Percentiles rank a stretch among this genome's conserved stretches.
Evolutionary conservation across 2,797 vertebrate species (phyloP).

Genomic region (Heliangelus exortis): DNA sequence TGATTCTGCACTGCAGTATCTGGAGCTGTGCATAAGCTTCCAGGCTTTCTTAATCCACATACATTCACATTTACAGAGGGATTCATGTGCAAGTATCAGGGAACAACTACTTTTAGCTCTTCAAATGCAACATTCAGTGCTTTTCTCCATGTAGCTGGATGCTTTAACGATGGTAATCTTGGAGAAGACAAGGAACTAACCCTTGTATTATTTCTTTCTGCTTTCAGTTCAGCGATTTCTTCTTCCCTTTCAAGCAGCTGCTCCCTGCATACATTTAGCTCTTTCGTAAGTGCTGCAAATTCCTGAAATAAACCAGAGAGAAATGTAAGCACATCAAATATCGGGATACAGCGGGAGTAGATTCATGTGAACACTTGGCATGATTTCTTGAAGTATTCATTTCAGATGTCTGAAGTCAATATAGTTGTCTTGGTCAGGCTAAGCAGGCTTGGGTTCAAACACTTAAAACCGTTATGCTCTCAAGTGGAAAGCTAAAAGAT

Average conservation of each 20-base stretch:
- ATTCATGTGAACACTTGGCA: not conserved
- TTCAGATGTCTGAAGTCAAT: not conserved
- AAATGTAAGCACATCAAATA: slow-evolving; percentile 10
- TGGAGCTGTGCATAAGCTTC: not conserved
- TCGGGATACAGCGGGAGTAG: not conserved
- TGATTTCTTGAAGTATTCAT: not conserved
- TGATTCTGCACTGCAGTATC: not conserved
- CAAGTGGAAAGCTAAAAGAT: not conserved
- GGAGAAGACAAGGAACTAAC: slow-evolving; percentile 73
- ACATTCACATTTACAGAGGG: not conserved
- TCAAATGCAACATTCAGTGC: not conserved
- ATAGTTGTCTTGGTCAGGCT: not conserved
- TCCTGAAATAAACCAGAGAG: slow-evolving; percentile 80
- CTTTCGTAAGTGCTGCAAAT: slow-evolving; percentile 95
- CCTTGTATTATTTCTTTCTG: slow-evolving; percentile 95
- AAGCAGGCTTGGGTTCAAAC: not conserved
- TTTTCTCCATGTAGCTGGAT: not conserved
- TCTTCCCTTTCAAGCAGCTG: slow-evolving; percentile 96
- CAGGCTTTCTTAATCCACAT: not conserved
- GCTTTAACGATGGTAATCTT: not conserved
- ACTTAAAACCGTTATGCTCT: not conserved
- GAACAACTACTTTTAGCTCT: not conserved
- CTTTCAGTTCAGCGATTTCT: slow-evolving; percentile 95
- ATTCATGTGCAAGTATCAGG: not conserved
- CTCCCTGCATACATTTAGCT: slow-evolving; percentile 93